Conservation (phyloP, 1,140 invertebrate genomes). For the Microplitis demolitor region DNA sequence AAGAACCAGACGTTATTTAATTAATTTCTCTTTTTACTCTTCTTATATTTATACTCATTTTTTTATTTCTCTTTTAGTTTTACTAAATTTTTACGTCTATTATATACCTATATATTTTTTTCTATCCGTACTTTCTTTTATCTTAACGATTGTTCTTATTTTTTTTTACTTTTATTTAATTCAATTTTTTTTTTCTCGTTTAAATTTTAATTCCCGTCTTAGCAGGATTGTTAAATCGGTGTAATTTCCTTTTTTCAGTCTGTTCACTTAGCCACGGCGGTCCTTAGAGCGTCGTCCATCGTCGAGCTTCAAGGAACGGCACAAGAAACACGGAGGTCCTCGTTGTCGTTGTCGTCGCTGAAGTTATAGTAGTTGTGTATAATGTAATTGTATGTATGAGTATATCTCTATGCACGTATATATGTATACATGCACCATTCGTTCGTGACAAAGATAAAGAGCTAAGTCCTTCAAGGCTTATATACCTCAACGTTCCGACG, state of each 20-base stretch:
- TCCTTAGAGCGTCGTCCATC: background rate
- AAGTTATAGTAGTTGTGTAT: no score
- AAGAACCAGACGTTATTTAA: background rate
- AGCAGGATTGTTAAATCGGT: background rate
- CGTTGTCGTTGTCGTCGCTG: background rate
- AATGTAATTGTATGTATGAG: no score
- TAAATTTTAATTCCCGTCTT: background rate
- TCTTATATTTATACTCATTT: background rate
- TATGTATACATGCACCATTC: constrained; percentile 18
- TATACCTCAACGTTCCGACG: background rate
- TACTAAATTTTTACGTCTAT: background rate
- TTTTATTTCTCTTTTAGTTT: background rate
- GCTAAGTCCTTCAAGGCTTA: constrained; percentile 21
- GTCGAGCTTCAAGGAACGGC: background rate
- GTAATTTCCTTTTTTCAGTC: background rate
- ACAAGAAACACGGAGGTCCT: constrained; percentile 9
- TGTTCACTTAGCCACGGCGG: background rate
- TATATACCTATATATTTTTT: background rate
- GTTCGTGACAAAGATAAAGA: constrained; percentile 36
- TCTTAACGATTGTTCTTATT: background rate
- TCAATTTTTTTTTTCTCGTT: background rate
- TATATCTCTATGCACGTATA: background rate
- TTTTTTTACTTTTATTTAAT: background rate
- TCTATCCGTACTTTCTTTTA: background rate
- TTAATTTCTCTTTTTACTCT: background rate